phyloP scores from a whole-genome alignment of 2,888 invertebrate genomes.

The Melikaiella ostensackeni region DNA sequence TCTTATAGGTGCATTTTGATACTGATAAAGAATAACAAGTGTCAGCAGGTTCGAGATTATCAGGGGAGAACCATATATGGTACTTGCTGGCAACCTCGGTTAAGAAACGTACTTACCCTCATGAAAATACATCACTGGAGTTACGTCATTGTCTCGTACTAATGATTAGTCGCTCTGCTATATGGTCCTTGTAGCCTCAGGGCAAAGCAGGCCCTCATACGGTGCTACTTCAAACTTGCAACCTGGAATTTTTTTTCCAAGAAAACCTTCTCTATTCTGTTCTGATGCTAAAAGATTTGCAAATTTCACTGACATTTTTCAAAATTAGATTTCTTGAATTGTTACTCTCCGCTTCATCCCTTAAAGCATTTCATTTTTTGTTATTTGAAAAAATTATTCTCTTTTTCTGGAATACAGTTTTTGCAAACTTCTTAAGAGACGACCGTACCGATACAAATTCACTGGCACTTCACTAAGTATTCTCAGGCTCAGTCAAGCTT shows the following conservation, averaged over 20 bases:
- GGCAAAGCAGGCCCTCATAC: not conserved
- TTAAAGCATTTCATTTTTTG: too few relatives aligned
- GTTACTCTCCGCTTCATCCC: too few relatives aligned
- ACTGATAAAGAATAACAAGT: not conserved
- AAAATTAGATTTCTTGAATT: not conserved
- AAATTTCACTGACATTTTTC: not conserved
- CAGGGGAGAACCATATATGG: not conserved
- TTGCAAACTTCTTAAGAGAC: too few relatives aligned
- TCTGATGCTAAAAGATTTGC: not conserved
- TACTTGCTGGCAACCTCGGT: not conserved
- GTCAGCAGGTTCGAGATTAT: not conserved
- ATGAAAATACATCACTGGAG: not conserved
- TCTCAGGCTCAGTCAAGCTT: too few relatives aligned
- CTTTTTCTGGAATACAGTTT: too few relatives aligned
- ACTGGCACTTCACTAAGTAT: too few relatives aligned
- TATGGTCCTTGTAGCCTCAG: conserved; percentile 1
- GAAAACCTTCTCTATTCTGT: not conserved
- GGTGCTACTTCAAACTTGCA: not conserved
- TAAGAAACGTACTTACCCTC: not conserved
- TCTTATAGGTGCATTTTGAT: not conserved
- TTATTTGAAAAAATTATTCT: too few relatives aligned
- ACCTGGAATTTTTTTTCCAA: not conserved
- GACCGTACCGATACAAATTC: too few relatives aligned
- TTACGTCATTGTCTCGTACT: not conserved
- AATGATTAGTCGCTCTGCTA: not conserved